phyloP scores from a whole-genome alignment of 2,113 vertebrate genomes.

The Sciurus niger region DNA sequence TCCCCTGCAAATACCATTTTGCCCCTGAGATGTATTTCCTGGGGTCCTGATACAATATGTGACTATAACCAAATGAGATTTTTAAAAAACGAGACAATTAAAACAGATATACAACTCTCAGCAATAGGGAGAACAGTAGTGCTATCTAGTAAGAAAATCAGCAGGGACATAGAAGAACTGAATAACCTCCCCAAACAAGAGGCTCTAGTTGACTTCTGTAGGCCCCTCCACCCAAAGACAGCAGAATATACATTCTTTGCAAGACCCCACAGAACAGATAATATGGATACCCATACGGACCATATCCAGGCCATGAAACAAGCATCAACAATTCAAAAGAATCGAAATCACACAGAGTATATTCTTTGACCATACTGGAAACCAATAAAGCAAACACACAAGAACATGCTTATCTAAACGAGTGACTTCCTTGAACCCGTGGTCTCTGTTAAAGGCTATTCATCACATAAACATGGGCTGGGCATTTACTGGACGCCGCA shows the following conservation, averaged over 20 bases:
- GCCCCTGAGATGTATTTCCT: not conserved
- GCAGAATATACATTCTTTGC: not conserved
- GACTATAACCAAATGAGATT: not conserved
- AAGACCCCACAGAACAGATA: fast-evolving
- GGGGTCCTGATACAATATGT: no score
- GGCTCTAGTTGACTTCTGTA: fast-evolving
- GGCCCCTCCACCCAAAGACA: fast-evolving
- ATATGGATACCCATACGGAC: not conserved
- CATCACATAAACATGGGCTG: not conserved
- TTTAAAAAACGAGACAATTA: not conserved
- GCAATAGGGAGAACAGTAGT: not conserved
- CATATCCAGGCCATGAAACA: not conserved
- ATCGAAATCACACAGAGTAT: not conserved
- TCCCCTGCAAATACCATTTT: not conserved
- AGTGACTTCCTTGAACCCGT: not conserved
- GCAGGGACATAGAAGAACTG: fast-evolving
- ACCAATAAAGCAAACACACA: not conserved
- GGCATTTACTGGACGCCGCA: not conserved
- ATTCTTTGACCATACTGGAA: not conserved
- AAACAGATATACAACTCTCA: not conserved
- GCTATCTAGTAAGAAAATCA: not conserved
- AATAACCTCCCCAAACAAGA: no score
- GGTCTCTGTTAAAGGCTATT: not conserved
- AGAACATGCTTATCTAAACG: not conserved
- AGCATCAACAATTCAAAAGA: not conserved